Evolutionary conservation across 1,140 invertebrate species (phyloP).

Genomic region (Bombus breviceps): DNA sequence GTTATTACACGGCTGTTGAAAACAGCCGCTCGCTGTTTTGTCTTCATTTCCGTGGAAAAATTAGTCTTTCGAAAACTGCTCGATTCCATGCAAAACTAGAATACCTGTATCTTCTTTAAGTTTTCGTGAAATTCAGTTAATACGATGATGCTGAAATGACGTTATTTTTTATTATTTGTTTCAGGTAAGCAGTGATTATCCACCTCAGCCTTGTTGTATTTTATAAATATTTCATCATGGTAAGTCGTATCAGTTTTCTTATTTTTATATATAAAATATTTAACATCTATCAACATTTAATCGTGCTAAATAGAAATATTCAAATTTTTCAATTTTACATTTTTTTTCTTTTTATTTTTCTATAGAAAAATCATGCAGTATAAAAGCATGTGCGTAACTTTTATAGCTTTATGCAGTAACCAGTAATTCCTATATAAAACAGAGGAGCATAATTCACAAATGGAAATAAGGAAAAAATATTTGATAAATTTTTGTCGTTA

Average conservation of each 20-base stretch:
- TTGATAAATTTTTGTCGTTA: neutral
- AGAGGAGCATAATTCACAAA: too few species aligned
- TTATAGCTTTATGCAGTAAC: too few species aligned
- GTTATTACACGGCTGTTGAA: constrained; percentile 5
- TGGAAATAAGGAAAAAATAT: neutral
- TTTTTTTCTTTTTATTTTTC: too few species aligned
- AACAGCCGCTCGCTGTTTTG: neutral
- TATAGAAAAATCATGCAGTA: neutral
- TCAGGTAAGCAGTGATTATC: neutral
- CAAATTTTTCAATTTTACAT: neutral
- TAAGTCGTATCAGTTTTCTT: neutral
- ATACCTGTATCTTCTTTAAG: neutral
- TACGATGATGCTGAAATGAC: neutral
- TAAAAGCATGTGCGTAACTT: neutral
- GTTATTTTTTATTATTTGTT: neutral
- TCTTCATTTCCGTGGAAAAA: neutral
- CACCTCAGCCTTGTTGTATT: neutral
- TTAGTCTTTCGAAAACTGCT: neutral
- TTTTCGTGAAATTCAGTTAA: neutral
- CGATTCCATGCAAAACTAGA: neutral
- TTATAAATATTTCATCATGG: neutral
- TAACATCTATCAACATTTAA: neutral
- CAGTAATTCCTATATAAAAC: neutral
- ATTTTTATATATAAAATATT: neutral
- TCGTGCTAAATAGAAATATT: neutral